Evolutionary conservation across 2,888 invertebrate species (phyloP).

Genomic region (Ceriagrion tenellum): DNA sequence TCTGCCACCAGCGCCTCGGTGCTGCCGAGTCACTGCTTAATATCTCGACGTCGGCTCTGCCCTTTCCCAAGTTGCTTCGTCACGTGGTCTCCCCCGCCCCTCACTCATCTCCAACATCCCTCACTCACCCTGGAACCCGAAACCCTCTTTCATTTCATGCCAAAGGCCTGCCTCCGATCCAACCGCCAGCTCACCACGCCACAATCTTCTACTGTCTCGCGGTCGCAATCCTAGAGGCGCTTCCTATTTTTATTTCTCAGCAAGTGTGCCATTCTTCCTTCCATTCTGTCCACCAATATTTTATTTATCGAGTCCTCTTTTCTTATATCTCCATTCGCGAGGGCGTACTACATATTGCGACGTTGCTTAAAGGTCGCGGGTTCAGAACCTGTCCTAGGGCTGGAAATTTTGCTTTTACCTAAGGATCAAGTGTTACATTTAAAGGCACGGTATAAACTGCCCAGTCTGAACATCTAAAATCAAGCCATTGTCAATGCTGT

Average conservation of each 20-base stretch:
- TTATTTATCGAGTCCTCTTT: neutral
- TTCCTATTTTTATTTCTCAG: neutral
- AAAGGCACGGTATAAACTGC: no score
- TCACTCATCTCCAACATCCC: neutral
- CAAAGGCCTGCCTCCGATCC: neutral
- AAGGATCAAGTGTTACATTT: no score
- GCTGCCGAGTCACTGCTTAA: conserved; percentile 65
- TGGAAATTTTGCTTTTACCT: no score
- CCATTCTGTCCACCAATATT: neutral
- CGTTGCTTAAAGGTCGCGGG: no score
- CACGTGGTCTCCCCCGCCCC: conserved; percentile 45
- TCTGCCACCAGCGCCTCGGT: neutral
- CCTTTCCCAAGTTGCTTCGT: conserved; percentile 13
- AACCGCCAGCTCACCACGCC: no score
- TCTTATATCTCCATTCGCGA: neutral
- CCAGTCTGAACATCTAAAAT: no score
- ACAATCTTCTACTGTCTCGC: neutral
- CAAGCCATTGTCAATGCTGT: no score
- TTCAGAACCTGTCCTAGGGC: no score
- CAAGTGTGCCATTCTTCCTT: neutral
- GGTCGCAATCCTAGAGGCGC: neutral
- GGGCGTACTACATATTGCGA: neutral
- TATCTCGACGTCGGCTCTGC: conserved; percentile 22
- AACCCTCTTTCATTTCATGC: neutral
- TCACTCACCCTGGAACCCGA: neutral